Evolutionary conservation across 2,113 vertebrate genomes (phyloP), one percentile per base, ranked within the genome.

Genomic region (Acrocephalus arundinaceus): DNA sequence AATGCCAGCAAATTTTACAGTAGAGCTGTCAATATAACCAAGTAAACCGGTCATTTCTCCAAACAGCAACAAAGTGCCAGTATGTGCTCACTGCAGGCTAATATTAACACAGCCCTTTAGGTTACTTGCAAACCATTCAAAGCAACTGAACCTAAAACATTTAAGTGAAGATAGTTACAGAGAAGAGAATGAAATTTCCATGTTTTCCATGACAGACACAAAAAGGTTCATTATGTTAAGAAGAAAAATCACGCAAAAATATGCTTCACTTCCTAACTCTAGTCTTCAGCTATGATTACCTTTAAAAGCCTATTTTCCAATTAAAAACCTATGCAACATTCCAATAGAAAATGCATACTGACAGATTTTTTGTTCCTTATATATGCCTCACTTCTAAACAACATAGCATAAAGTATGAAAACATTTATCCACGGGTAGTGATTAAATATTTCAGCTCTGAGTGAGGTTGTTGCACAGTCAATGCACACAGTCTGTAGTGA

Each of bases 1-100:
- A 98, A 99, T 98, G 98, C 98, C 98, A 97, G 97, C 97, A 98
- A 98, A 99, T 99, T 99, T 99, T 98, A 99, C 98, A 99, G 98
- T 97, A 98, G 98, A 99, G 98, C 98, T 99, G 99, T 98, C 98
- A 98, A 98, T 99, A 99, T 98, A 98, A 98, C 99, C 98, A 98
- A 98, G 98, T 98, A 98, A 99, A 99, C 98, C 96, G 98, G 98
- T 98, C 98, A 98, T 98, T 98, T 98, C 98, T 98, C 97, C 97
- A 98, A 98, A 98, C 94, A 96, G 97, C 97, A 97, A 98, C 97
- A 98, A 98, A 98, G 96, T 96, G 94, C 97, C 96, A 90, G 96
- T 89, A 92, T 89, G 97, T 54, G 93, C 97, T 98, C 97, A 97
- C 96, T 94, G 97, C 86, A 81, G 97, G 97, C 98, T 98, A 98